Conservation (phyloP, 2,113 vertebrate genomes). For the Chaetura pelagica region DNA sequence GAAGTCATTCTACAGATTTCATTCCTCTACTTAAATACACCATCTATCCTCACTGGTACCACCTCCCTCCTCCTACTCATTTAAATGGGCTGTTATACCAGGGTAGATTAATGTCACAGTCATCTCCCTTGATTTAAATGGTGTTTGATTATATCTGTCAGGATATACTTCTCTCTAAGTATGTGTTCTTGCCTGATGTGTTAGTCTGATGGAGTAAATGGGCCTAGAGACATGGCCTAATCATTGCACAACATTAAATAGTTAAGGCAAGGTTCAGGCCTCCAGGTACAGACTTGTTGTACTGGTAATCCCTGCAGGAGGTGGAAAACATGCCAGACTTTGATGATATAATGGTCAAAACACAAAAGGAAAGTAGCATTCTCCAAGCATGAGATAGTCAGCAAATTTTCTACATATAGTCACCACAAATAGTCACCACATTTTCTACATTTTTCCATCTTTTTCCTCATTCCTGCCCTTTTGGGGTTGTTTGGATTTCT, state of each 20-base stretch:
- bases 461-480: accelerated
- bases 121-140: slow-evolving; percentile 52
- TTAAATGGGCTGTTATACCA: slow-evolving; percentile 63
- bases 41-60: slow-evolving; percentile 57
- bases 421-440: too few species aligned
- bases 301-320: not conserved
- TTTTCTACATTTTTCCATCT: not conserved
- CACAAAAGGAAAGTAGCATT: not conserved
- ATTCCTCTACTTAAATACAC: slow-evolving; percentile 63
- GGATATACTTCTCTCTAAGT: slow-evolving; percentile 48
- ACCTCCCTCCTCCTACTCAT: slow-evolving; percentile 64
- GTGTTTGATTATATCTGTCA: slow-evolving; percentile 64
- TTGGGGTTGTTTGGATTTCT: not conserved
- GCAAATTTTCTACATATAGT: too few species aligned
- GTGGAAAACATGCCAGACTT: not conserved
- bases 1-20: slow-evolving; percentile 63
- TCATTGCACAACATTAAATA: slow-evolving; percentile 52
- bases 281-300: slow-evolving; percentile 29
- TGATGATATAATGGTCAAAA: slow-evolving; percentile 17
- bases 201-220: slow-evolving; percentile 68
- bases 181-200: slow-evolving; percentile 40
- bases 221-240: slow-evolving; percentile 40
- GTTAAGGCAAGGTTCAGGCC: slow-evolving; percentile 44
- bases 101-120: slow-evolving; percentile 62
- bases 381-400: not conserved